Evolutionary conservation across 2,113 vertebrate species (phyloP).

Genomic region (Artemisiospiza belli): DNA sequence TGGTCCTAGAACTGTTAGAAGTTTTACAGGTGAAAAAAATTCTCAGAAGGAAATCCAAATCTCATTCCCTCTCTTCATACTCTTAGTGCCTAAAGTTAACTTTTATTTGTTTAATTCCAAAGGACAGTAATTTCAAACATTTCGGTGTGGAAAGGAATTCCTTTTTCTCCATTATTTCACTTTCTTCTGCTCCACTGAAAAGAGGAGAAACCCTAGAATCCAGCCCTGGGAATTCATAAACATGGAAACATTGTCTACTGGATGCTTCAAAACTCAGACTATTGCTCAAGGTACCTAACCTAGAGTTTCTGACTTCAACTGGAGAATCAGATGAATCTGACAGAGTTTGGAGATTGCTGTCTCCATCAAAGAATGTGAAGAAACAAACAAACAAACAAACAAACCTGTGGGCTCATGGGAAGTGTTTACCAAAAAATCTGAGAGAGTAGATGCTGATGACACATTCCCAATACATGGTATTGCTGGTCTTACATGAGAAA

Average conservation of each 20-base stretch:
- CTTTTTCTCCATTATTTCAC: background rate
- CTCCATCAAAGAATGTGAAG: background rate
- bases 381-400: background rate
- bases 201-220: background rate
- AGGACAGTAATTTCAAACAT: background rate
- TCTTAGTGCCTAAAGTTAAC: background rate
- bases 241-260: background rate
- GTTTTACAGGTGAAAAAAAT: background rate
- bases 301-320: background rate
- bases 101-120: background rate
- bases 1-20: background rate
- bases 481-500: background rate
- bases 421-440: background rate
- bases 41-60: background rate
- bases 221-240: background rate
- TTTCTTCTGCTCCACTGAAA: background rate
- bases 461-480: background rate
- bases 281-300: background rate
- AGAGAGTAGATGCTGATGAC: background rate
- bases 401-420: background rate
- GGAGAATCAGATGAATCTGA: background rate
- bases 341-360: background rate
- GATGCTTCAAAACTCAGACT: background rate
- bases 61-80: background rate
- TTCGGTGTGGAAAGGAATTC: background rate